Percentiles rank a stretch among this genome's conserved stretches.
Conservation (phyloP, 2,113 vertebrate genomes). For the Gadus macrocephalus region DNA sequence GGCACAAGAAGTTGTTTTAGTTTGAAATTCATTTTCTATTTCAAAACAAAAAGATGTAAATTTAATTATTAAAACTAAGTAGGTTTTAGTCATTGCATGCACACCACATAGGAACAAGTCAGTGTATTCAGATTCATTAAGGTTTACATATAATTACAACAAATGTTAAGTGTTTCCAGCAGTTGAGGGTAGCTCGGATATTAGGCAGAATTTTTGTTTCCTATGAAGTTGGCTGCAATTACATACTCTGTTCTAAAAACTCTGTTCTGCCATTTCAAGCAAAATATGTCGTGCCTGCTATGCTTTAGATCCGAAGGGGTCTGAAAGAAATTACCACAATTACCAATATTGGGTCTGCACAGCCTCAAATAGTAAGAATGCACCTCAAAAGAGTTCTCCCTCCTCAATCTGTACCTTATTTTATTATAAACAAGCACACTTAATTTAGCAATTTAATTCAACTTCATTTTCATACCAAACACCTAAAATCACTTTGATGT, state of each 20-base stretch:
- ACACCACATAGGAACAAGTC: conserved; percentile 7
- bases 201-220: conserved; percentile 30
- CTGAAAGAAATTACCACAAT: conserved; percentile 44
- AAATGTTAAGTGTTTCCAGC: conserved; percentile 42
- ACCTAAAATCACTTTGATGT: too few species aligned
- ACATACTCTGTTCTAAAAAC: conserved; percentile 19
- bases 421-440: not conserved
- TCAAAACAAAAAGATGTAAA: too few species aligned
- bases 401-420: not conserved
- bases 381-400: not conserved
- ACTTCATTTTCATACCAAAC: too few species aligned
- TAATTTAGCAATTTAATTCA: too few species aligned
- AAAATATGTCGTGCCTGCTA: conserved; percentile 6
- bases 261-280: conserved; percentile 7
- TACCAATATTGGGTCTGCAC: conserved; percentile 28
- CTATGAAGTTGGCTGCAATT: conserved; percentile 51
- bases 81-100: too few species aligned
- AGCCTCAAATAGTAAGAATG: not conserved
- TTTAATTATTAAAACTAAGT: too few species aligned
- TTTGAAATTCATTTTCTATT: too few species aligned
- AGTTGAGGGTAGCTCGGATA: conserved; percentile 25
- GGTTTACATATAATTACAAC: conserved; percentile 48
- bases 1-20: too few species aligned
- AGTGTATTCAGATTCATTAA: conserved; percentile 39
- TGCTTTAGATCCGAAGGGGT: conserved; percentile 37